Conservation (phyloP, 2,888 invertebrate species). For the Stenurella melanura region DNA sequence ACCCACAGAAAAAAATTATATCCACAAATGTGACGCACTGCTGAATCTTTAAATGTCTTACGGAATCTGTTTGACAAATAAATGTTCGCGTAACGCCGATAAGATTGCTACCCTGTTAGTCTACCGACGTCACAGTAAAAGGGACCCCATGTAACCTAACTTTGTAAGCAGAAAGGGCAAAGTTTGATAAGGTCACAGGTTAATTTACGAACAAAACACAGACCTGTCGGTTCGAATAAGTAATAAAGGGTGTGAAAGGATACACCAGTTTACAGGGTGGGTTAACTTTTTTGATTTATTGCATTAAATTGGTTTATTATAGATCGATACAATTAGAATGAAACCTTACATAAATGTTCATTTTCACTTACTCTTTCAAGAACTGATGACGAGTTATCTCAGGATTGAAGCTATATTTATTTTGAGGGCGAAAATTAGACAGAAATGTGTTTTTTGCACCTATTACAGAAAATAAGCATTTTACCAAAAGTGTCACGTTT, state of each 20-base stretch:
- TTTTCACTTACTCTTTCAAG: too few relatives aligned
- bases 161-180: constrained; percentile 15
- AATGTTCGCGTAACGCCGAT: not conserved
- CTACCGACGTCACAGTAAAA: constrained; percentile 1
- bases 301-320: too few relatives aligned
- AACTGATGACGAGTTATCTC: too few relatives aligned
- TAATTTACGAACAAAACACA: constrained; percentile 16
- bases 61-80: not conserved
- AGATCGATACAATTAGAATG: too few relatives aligned
- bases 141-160: not conserved
- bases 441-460: too few relatives aligned
- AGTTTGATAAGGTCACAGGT: constrained; percentile 24
- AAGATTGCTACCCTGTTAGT: not conserved
- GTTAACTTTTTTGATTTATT: not conserved
- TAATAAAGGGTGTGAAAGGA: constrained; percentile 15
- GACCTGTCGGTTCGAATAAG: not conserved
- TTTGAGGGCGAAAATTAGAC: too few relatives aligned
- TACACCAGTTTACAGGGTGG: not conserved
- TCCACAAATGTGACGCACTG: not conserved
- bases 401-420: too few relatives aligned
- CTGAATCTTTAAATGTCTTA: not conserved
- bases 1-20: not conserved
- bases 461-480: too few relatives aligned
- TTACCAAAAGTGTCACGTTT: too few relatives aligned
- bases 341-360: too few relatives aligned